Base-by-base conservation (phyloP, 2,797 vertebrate genomes). In the Acrossocheilus fasciatus region DNA sequence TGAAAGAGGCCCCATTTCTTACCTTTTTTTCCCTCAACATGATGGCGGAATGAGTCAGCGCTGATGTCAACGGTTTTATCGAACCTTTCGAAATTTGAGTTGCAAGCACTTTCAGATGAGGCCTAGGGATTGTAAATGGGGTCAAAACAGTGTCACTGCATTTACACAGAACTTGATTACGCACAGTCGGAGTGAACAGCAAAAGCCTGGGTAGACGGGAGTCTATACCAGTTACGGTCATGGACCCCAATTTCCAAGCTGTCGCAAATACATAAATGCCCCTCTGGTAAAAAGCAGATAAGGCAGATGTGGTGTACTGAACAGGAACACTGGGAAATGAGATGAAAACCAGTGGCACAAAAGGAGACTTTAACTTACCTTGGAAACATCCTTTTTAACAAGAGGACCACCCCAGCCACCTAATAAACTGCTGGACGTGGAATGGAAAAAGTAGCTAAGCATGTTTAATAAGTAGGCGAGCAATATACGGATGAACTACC, bases 221-320 rank as follows among this genome's bases (percentile, higher is more conserved):
- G 79, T 47, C 59, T 23, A 70, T 64, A 23, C 30, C 9, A 30
- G 47, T 72, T 82, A 39, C 30, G 47, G 62, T 70, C 78, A 41
- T 41, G 26, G 74, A 75, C 76, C 62, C 50, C 70, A 86, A 81
- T 88, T 81, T 81, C 77, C 62, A 72, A 74, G 69, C 68, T 68
- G 88, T 84, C 70, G n/a, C 23, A 62, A 74, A 45, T 70, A 83
- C 50, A 88, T 57, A 81, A 86, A 76, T 39, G 34, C 14, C 43
- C 8, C 23, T 74, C 8, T 30, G 26, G 41, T 26, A 52, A 59
- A 75, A 80, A 66, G 68, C 75, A 34, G 74, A 83, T 68, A 68
- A 66, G 66, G 41, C 0, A 23, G n/a, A 64, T 57, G n/a, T 41
- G 17, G 30, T n/a, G n/a, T 17, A 23, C 47, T 52, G 54, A 62